Conservation (phyloP, 2,797 vertebrate genomes). For the Iguana delicatissima region DNA sequence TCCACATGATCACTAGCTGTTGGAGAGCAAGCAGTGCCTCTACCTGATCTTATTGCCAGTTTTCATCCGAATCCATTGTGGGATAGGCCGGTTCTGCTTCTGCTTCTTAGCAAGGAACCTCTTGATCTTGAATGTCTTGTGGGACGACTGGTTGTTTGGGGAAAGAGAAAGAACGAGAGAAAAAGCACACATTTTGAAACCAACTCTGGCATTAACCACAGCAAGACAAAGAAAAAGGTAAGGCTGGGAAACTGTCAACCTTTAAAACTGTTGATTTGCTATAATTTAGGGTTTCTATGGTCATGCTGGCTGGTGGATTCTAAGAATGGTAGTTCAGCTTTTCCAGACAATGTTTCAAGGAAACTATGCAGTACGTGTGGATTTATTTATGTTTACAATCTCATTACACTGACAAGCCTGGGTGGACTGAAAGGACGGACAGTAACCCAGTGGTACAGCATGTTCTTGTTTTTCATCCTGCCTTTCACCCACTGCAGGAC, state of each 20-base stretch:
- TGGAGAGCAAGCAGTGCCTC: background rate
- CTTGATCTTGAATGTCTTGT: slow-evolving; percentile 99
- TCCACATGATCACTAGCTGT: too few relatives aligned
- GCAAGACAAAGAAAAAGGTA: background rate
- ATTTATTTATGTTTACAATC: too few relatives aligned
- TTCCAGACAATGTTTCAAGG: too few relatives aligned
- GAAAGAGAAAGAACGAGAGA: slow-evolving; percentile 20
- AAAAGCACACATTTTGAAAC: background rate
- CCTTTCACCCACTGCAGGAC: too few relatives aligned
- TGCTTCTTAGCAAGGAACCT: slow-evolving; percentile 99
- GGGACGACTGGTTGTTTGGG: slow-evolving; percentile 88
- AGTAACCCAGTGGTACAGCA: background rate
- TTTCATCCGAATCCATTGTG: slow-evolving; percentile 99
- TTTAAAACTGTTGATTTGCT: background rate
- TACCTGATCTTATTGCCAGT: slow-evolving; percentile 99
- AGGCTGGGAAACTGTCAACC: background rate
- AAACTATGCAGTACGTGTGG: background rate
- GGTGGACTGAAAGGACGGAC: too few relatives aligned
- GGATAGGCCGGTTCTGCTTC: slow-evolving; percentile 98
- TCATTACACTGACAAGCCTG: too few relatives aligned
- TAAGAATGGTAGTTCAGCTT: too few relatives aligned
- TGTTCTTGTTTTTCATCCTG: too few relatives aligned
- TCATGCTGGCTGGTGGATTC: too few relatives aligned
- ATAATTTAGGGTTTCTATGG: background rate
- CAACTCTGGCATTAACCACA: too few relatives aligned